A percentile compares a stretch with the other conserved stretches of the same genome.
Conservation (phyloP, 2,888 invertebrate species). For the Heteromurus nitidus region DNA sequence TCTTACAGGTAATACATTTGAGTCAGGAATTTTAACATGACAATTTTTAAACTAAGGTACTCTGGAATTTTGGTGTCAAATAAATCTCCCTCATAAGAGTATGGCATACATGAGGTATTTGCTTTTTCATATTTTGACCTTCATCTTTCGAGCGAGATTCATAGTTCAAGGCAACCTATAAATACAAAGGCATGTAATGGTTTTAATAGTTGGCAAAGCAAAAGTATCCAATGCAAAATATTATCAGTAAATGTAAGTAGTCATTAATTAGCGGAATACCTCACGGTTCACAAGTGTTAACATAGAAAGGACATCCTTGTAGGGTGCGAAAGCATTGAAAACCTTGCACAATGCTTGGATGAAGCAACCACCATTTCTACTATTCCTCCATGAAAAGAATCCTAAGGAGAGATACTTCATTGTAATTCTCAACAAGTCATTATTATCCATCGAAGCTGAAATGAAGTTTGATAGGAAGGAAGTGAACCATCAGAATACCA, state of each 20-base stretch:
- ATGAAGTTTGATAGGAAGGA: no score
- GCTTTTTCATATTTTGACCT: slow-evolving; percentile 75
- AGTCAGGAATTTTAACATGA: no score
- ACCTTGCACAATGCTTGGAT: slow-evolving; percentile 79
- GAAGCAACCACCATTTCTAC: slow-evolving; percentile 79
- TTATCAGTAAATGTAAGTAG: neutral
- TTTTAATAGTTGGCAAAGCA: neutral
- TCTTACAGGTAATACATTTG: no score
- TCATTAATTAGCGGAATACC: slow-evolving; percentile 22
- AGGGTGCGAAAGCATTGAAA: slow-evolving; percentile 75
- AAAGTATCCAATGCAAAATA: neutral
- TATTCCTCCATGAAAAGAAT: slow-evolving; percentile 78
- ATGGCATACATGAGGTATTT: slow-evolving; percentile 76
- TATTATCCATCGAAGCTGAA: slow-evolving; percentile 43
- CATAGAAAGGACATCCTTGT: slow-evolving; percentile 77
- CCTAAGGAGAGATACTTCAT: slow-evolving; percentile 74
- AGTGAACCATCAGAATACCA: neutral
- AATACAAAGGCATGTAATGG: neutral
- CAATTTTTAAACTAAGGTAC: slow-evolving; percentile 51
- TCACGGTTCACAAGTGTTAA: slow-evolving; percentile 77
- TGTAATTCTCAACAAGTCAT: slow-evolving; percentile 29
- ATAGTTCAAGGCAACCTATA: slow-evolving; percentile 77
- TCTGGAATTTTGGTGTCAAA: slow-evolving; percentile 11
- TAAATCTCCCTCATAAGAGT: slow-evolving; percentile 57
- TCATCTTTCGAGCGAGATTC: slow-evolving; percentile 75